Conservation (phyloP, 2,113 vertebrate species). For the Peromyscus polionotus region DNA sequence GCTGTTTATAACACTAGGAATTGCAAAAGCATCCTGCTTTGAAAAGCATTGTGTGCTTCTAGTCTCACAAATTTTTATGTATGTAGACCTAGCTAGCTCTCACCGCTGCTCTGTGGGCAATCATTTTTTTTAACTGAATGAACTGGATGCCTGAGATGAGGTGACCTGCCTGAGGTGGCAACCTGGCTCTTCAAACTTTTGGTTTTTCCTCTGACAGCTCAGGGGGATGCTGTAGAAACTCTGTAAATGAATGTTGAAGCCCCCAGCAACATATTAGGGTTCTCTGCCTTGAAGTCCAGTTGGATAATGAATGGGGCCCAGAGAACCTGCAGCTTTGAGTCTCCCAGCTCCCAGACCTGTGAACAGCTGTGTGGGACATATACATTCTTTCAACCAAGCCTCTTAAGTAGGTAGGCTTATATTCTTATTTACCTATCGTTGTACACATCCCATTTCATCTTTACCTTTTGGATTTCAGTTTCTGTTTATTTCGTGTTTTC, state of each 20-base stretch:
- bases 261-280: neutral
- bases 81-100: neutral
- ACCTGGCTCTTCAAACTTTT: neutral
- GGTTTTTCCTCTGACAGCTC: neutral
- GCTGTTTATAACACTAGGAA: conserved; percentile 24
- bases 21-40: neutral
- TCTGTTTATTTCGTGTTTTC: conserved; percentile 33
- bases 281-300: neutral
- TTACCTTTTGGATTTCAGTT: conserved; percentile 19
- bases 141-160: neutral
- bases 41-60: neutral
- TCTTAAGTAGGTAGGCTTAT: conserved; percentile 2
- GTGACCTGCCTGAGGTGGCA: conserved; percentile 10
- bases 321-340: neutral
- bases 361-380: neutral
- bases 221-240: neutral
- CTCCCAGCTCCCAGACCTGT: neutral
- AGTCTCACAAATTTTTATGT: neutral
- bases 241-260: neutral
- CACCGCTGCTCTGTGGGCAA: neutral
- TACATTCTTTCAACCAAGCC: neutral
- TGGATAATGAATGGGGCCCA: neutral
- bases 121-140: neutral
- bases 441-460: neutral
- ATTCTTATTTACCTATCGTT: neutral